Conservation (phyloP, 2,797 vertebrate genomes). For the Cyprinella venusta region DNA sequence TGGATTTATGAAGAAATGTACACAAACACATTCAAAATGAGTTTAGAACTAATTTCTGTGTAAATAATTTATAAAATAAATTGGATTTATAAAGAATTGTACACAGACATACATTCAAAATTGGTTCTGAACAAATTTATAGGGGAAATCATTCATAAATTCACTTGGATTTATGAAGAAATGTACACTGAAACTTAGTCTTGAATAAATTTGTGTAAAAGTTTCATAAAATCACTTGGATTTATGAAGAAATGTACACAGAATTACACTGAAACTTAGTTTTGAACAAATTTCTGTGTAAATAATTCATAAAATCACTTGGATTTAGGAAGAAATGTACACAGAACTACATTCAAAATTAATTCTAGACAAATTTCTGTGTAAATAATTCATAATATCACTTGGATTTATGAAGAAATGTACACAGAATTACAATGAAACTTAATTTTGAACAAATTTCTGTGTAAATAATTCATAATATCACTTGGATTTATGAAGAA, state of each 20-base stretch:
- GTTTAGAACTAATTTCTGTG: neutral
- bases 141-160: neutral
- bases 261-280: too few relatives aligned
- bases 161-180: too few relatives aligned
- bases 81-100: neutral
- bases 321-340: neutral
- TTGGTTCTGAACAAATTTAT: rapidly evolving
- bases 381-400: neutral
- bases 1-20: neutral
- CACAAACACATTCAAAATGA: neutral
- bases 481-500: too few relatives aligned
- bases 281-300: too few relatives aligned
- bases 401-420: neutral
- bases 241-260: too few relatives aligned
- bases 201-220: too few relatives aligned
- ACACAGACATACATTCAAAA: neutral
- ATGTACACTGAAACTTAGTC: too few relatives aligned
- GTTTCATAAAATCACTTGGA: too few relatives aligned
- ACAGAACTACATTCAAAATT: neutral
- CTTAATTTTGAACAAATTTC: rapidly evolving
- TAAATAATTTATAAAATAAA: neutral
- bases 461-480: neutral
- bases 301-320: neutral
- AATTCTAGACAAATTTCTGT: rapidly evolving
- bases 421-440: neutral